phyloP scores from a whole-genome alignment of 2,113 vertebrate genomes.

The Ceyx melanurus region DNA sequence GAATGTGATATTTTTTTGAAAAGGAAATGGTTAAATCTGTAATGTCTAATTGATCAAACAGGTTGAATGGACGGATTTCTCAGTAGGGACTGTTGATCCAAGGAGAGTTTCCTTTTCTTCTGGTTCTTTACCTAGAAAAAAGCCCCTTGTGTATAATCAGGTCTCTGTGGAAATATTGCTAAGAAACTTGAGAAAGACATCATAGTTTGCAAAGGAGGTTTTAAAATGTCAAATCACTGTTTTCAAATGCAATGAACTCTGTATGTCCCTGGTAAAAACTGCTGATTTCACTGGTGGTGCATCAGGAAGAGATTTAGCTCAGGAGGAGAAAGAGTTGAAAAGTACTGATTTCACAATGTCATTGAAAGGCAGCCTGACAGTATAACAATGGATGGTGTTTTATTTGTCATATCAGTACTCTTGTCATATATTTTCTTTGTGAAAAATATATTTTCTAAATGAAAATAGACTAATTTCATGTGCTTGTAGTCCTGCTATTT shows the following conservation, averaged over 20 bases:
- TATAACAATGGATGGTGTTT: not conserved
- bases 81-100: conserved; percentile 30
- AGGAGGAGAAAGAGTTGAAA: conserved; percentile 49
- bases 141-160: not conserved
- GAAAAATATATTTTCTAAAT: not conserved
- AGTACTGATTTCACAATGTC: not conserved
- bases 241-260: conserved; percentile 48
- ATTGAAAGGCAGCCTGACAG: conserved; percentile 1
- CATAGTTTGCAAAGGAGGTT: conserved; percentile 58
- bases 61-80: not conserved
- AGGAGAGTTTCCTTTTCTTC: conserved; percentile 27
- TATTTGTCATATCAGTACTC: not conserved
- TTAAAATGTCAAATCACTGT: conserved; percentile 63
- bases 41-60: conserved; percentile 12
- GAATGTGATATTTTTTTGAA: not conserved
- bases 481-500: not conserved
- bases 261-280: not conserved
- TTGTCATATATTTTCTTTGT: not conserved
- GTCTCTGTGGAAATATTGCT: conserved; percentile 35
- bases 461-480: not conserved
- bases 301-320: not conserved
- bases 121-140: conserved; percentile 31
- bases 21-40: not conserved
- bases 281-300: not conserved
- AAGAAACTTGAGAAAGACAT: conserved; percentile 40